Conservation (phyloP, 2,888 invertebrate genomes). For the Allacma fusca region DNA sequence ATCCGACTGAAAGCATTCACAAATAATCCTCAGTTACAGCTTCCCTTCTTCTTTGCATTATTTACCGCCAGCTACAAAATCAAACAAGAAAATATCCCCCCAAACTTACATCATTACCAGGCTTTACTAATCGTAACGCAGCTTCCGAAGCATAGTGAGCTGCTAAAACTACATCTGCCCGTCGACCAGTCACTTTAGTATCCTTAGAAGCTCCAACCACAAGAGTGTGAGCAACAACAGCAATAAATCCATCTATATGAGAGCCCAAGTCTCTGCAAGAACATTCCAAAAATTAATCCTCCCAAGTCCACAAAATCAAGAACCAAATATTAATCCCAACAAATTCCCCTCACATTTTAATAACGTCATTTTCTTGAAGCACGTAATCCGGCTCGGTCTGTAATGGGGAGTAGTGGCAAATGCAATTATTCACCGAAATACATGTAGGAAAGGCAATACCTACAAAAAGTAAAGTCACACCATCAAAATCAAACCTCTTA, state of each 20-base stretch:
- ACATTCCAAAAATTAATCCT: conserved; percentile 2
- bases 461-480: conserved; percentile 59
- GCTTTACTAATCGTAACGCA: conserved; percentile 88
- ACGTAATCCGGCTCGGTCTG: conserved; percentile 87
- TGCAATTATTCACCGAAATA: conserved; percentile 97
- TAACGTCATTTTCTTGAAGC: conserved; percentile 90
- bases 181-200: conserved; percentile 81
- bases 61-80: too few relatives aligned
- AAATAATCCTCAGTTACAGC: neutral
- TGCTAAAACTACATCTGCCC: conserved; percentile 94
- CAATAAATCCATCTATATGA: conserved; percentile 98
- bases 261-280: conserved; percentile 89
- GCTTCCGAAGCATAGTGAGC: conserved; percentile 96
- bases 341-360: conserved; percentile 80
- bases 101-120: conserved; percentile 85
- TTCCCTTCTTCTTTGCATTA: too few relatives aligned
- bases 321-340: neutral
- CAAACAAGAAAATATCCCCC: too few relatives aligned
- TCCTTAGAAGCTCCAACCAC: conserved; percentile 78
- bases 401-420: conserved; percentile 98
- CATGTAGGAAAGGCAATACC: conserved; percentile 98
- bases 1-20: conserved; percentile 74
- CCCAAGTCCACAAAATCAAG: neutral
- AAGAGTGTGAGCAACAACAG: conserved; percentile 95
- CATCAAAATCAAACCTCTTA: conserved; percentile 13